These are phyloP conservation scores for Archips xylosteana DNA, from an alignment of 2,888 invertebrate species.

Conservation along the genomic window DNA sequence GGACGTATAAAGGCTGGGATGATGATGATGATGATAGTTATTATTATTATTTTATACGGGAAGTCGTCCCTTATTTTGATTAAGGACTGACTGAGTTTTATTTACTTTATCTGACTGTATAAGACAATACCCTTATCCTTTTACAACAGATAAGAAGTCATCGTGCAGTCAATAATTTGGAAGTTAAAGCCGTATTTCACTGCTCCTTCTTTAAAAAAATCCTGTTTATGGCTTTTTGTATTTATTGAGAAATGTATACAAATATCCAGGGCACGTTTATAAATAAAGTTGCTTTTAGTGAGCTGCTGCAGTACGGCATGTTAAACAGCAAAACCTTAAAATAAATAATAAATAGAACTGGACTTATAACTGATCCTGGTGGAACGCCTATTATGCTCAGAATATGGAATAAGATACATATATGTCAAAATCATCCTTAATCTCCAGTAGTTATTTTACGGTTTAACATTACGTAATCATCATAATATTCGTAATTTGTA, in stretches of 20 bases:
- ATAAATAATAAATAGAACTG: neutral
- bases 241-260: no score
- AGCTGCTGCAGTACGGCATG: neutral
- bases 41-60: no score
- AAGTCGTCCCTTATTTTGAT: neutral
- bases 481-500: neutral
- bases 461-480: neutral
- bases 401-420: no score
- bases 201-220: no score
- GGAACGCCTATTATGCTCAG: neutral
- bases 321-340: neutral
- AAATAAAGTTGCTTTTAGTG: no score
- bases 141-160: neutral
- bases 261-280: no score
- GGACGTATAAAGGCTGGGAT: no score
- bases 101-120: neutral
- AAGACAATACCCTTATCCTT: neutral
- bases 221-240: no score
- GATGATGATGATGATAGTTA: no score
- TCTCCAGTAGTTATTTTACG: neutral
- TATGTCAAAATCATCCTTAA: neutral
- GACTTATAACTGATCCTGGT: neutral
- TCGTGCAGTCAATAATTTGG: neutral
- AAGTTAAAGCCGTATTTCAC: no score
- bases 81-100: neutral